Evolutionary conservation across 2,113 vertebrate genomes (phyloP).

Genomic region (Callospermophilus lateralis): DNA sequence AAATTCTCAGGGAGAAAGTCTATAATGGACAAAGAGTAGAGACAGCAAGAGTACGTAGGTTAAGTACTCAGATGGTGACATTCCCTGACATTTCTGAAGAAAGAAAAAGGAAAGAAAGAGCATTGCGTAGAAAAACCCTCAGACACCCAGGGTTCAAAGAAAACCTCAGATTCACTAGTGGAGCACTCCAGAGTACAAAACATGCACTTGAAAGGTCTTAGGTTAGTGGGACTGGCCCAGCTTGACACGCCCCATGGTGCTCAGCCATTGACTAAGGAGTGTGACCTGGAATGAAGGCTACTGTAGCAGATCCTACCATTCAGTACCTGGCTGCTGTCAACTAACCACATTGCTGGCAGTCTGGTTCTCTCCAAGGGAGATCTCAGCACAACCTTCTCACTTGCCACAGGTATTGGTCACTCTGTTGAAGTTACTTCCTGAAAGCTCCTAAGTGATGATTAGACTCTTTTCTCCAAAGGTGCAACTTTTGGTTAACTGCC

Average conservation of each 20-base stretch:
- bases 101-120: not conserved
- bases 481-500: not conserved
- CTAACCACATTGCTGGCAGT: not conserved
- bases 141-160: not conserved
- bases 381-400: accelerated
- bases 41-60: not conserved
- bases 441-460: not conserved
- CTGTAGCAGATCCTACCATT: not conserved
- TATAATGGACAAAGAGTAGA: not conserved
- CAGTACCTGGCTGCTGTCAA: not conserved
- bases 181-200: not conserved
- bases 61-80: not conserved
- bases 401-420: no score
- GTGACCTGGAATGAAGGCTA: not conserved
- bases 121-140: not conserved
- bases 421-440: not conserved
- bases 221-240: not conserved
- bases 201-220: accelerated
- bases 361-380: not conserved
- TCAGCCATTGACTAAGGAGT: not conserved
- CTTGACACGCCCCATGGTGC: no score
- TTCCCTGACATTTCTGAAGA: not conserved
- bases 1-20: not conserved
- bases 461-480: not conserved
- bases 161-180: not conserved